phyloP scores from a whole-genome alignment of 2,113 vertebrate species.

The Syngnathoides biaculeatus region DNA sequence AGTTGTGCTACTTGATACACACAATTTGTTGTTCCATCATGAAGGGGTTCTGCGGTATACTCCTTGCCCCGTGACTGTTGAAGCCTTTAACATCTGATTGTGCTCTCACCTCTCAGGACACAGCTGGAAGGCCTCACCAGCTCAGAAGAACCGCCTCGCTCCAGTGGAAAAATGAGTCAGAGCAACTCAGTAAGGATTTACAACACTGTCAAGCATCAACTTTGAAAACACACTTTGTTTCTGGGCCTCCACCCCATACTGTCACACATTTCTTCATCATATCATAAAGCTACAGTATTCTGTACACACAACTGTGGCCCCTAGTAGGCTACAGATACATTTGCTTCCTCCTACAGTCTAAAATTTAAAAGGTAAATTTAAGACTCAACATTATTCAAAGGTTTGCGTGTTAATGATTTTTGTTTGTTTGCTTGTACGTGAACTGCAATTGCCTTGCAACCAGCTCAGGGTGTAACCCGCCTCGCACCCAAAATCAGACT shows the following conservation, averaged over 20 bases:
- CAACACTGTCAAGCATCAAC: not conserved
- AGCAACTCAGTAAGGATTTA: slow-evolving; percentile 54
- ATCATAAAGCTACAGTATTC: not conserved
- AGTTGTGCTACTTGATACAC: not conserved
- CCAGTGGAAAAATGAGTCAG: slow-evolving; percentile 37
- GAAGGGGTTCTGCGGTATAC: not conserved
- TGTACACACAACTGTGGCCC: not conserved
- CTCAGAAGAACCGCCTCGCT: slow-evolving; percentile 55
- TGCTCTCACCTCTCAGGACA: slow-evolving; percentile 48
- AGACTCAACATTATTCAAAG: no score
- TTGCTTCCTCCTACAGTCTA: no score
- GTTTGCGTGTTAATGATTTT: no score
- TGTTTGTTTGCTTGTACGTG: no score
- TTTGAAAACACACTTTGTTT: slow-evolving; percentile 20
- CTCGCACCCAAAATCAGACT: no score
- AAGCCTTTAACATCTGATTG: slow-evolving; percentile 11
- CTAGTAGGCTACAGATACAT: not conserved
- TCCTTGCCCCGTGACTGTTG: not conserved
- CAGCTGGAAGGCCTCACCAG: slow-evolving; percentile 68
- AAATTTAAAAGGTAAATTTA: no score
- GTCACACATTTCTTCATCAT: not conserved
- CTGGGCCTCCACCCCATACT: not conserved
- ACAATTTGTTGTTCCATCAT: not conserved
- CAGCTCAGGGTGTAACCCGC: no score
- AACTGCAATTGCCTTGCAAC: no score